phyloP scores from a whole-genome alignment of 2,113 vertebrate genomes.

The Rallus limicola region DNA sequence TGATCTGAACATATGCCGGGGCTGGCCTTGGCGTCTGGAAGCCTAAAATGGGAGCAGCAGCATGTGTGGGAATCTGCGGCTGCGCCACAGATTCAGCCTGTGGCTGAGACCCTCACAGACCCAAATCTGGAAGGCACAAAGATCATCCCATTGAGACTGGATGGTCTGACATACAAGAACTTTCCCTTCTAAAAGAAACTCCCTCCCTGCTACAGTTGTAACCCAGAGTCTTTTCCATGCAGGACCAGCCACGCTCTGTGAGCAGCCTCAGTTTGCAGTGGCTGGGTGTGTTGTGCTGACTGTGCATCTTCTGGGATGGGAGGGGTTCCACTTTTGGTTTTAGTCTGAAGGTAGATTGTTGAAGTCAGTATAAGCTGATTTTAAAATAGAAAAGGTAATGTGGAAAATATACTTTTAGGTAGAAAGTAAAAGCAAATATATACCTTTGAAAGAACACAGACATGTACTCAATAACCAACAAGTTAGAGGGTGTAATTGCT shows the following conservation, averaged over 20 bases:
- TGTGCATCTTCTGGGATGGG: neutral
- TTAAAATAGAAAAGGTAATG: neutral
- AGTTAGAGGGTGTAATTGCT: neutral
- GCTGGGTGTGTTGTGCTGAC: neutral
- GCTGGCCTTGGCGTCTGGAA: neutral
- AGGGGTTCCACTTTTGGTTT: neutral
- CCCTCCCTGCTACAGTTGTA: neutral
- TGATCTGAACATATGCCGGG: rapidly evolving
- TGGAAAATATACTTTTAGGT: neutral
- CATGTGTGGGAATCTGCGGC: neutral
- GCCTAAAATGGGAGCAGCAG: neutral
- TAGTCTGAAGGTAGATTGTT: neutral
- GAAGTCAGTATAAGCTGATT: neutral
- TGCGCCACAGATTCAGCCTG: neutral
- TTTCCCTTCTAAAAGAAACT: neutral
- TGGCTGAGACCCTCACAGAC: neutral
- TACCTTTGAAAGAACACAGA: neutral
- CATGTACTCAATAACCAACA: neutral
- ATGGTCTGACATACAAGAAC: neutral
- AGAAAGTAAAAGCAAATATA: neutral
- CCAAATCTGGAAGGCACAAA: neutral
- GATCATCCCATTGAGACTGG: neutral
- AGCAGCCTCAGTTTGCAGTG: neutral
- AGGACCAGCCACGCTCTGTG: neutral
- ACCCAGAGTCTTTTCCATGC: no score